Conservation (phyloP, 1,140 invertebrate species). For the Scaptomyza graminum region DNA sequence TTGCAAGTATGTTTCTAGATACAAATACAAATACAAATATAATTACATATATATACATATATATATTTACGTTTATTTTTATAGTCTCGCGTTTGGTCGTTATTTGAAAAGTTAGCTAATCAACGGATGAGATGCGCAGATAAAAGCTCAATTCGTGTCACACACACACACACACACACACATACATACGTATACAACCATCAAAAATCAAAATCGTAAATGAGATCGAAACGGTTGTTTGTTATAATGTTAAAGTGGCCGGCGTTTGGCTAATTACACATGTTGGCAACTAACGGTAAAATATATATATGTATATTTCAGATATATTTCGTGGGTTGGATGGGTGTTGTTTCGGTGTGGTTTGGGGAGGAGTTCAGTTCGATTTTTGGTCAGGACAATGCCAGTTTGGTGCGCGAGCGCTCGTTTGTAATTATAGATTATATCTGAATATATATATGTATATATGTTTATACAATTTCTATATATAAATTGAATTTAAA, state of each 20-base stretch:
- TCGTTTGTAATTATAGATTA: conserved; percentile 71
- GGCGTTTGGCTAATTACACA: conserved; percentile 43
- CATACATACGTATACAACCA: conserved; percentile 16
- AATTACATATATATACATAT: background rate
- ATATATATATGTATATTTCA: background rate
- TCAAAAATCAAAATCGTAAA: conserved; percentile 39
- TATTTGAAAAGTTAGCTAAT: conserved; percentile 27
- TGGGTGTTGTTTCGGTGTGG: background rate
- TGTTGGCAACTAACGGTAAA: conserved; percentile 1
- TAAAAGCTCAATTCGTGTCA: conserved; percentile 10
- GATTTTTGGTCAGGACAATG: conserved; percentile 17
- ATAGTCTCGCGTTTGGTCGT: conserved; percentile 20
- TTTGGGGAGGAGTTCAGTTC: background rate
- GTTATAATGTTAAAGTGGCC: conserved; percentile 19
- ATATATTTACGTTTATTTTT: conserved; percentile 2
- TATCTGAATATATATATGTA: conserved; percentile 42
- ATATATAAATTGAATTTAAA: conserved; percentile 82
- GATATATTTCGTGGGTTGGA: too few species aligned
- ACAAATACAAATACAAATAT: too few species aligned
- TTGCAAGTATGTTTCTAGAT: background rate
- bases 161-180: background rate
- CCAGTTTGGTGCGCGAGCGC: conserved; percentile 1
- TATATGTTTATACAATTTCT: conserved; percentile 59
- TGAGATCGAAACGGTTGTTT: conserved; percentile 38
- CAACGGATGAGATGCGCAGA: conserved; percentile 20